phyloP scores from a whole-genome alignment of 92 coral and sea anemone genomes.

The Ricordea florida region DNA sequence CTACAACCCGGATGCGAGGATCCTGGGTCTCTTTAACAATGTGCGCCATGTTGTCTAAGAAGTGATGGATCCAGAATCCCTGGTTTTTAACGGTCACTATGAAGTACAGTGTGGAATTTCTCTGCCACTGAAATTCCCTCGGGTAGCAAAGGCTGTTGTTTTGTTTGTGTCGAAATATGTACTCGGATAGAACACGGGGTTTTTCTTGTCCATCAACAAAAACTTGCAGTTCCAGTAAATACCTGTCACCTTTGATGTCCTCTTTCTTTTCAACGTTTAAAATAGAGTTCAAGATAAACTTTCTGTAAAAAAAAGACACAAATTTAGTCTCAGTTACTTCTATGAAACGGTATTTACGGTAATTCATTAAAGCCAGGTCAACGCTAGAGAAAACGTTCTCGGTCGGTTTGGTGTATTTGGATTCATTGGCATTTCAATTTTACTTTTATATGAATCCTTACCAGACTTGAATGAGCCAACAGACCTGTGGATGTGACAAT shows the following conservation, averaged over 20 bases:
- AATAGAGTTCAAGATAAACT: constrained; percentile 37
- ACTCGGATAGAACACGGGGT: constrained; percentile 56
- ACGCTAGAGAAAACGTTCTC: no score
- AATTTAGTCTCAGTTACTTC: no score
- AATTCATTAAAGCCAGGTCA: no score
- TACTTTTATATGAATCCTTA: no score
- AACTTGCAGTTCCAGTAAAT: constrained; percentile 64
- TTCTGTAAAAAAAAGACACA: constrained; percentile 28
- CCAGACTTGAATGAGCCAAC: no score
- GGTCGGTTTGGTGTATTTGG: no score
- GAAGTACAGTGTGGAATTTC: constrained; percentile 39
- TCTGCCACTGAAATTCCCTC: constrained; percentile 48
- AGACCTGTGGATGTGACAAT: no score
- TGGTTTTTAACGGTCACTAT: constrained; percentile 66
- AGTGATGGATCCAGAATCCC: constrained; percentile 64
- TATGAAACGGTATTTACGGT: no score
- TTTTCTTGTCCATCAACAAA: constrained; percentile 9
- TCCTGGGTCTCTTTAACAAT: constrained; percentile 49
- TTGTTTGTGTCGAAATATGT: constrained; percentile 39
- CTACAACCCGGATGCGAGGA: constrained; percentile 30
- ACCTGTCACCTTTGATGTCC: constrained; percentile 43
- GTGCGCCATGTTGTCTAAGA: constrained; percentile 54
- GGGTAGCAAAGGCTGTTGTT: constrained; percentile 26
- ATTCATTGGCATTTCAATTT: no score
- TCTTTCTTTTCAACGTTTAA: constrained; percentile 63